phyloP scores from a whole-genome alignment of 2,888 invertebrate species.

The Oligia latruncula region DNA sequence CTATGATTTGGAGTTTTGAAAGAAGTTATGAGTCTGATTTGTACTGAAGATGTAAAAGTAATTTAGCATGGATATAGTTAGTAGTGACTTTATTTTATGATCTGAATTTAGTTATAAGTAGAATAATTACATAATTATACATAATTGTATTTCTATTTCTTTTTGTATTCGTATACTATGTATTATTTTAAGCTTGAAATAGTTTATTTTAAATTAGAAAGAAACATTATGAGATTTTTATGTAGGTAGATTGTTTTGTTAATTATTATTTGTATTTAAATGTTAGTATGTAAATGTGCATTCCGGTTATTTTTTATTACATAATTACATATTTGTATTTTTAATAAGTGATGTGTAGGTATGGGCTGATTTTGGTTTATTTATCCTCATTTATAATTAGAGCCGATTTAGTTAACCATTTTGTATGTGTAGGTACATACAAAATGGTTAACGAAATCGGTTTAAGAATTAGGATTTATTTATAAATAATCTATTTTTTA shows the following conservation, averaged over 20 bases:
- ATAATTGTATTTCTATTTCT: conserved; percentile 7
- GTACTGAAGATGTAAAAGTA: conserved; percentile 14
- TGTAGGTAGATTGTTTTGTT: conserved; percentile 15
- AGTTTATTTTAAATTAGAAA: conserved; percentile 27
- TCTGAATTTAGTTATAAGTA: conserved; percentile 48
- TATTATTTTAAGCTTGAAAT: neutral
- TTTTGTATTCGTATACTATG: neutral
- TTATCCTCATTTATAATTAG: conserved; percentile 6
- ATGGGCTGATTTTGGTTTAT: neutral
- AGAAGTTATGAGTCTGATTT: conserved; percentile 18
- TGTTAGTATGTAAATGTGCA: conserved; percentile 11
- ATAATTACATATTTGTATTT: conserved; percentile 8
- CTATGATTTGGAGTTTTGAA: neutral
- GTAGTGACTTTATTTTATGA: conserved; percentile 32
- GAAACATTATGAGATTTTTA: conserved; percentile 30
- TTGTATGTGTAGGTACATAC: conserved; percentile 2
- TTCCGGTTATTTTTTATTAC: conserved; percentile 29
- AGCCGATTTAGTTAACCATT: conserved; percentile 7
- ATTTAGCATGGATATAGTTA: conserved; percentile 21
- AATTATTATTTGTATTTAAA: neutral
- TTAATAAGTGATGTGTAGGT: neutral
- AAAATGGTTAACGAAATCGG: too few species aligned
- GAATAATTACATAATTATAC: neutral
- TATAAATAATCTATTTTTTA: neutral
- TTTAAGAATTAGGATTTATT: neutral